Conservation (phyloP, 2,113 vertebrate genomes). For the Numida meleagris region DNA sequence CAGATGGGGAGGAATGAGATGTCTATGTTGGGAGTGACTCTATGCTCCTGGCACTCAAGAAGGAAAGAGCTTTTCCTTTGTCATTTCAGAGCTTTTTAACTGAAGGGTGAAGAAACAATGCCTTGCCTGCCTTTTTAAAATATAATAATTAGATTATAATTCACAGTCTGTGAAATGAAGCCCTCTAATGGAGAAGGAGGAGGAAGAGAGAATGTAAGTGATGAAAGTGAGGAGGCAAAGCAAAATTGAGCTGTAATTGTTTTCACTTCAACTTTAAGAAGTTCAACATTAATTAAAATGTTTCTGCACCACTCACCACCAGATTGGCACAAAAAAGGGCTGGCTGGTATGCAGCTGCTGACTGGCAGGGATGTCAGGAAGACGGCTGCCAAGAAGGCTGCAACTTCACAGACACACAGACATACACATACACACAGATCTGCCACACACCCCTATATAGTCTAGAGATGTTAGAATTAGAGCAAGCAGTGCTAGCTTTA, state of each 20-base stretch:
- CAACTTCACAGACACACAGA: neutral
- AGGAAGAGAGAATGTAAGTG: slow-evolving; percentile 66
- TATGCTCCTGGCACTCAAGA: neutral
- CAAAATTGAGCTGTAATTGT: slow-evolving; percentile 83
- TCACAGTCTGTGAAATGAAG: slow-evolving; percentile 80
- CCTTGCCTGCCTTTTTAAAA: slow-evolving; percentile 49
- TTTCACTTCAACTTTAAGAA: slow-evolving; percentile 80
- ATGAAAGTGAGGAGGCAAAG: slow-evolving; percentile 74
- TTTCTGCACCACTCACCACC: slow-evolving; percentile 76
- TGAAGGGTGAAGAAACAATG: slow-evolving; percentile 67
- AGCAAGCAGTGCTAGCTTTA: neutral
- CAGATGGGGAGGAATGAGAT: slow-evolving; percentile 46
- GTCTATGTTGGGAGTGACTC: slow-evolving; percentile 30
- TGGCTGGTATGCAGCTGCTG: slow-evolving; percentile 35
- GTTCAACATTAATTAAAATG: slow-evolving; percentile 82
- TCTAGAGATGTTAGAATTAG: neutral
- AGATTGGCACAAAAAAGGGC: slow-evolving; percentile 69
- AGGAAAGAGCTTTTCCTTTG: slow-evolving; percentile 45
- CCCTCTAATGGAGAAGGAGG: slow-evolving; percentile 80
- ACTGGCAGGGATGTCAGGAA: slow-evolving; percentile 41
- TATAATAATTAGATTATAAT: slow-evolving; percentile 77
- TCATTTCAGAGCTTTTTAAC: slow-evolving; percentile 69
- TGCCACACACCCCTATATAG: neutral
- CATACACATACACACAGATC: neutral
- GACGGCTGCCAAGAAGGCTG: slow-evolving; percentile 4